phyloP scores from a whole-genome alignment of 2,113 vertebrate species.

The Sprattus sprattus region DNA sequence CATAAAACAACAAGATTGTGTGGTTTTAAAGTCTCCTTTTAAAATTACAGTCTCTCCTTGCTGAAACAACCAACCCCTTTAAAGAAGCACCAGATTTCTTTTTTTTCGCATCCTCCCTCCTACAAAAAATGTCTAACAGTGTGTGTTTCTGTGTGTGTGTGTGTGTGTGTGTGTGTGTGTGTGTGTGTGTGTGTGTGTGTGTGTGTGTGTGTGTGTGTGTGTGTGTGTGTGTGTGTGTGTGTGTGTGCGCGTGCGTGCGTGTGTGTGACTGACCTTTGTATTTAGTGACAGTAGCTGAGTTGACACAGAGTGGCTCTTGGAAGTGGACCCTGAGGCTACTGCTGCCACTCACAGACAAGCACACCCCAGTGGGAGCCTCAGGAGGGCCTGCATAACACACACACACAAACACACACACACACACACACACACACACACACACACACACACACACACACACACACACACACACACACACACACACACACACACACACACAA shows the following conservation, averaged over 20 bases:
- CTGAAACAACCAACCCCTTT: not conserved
- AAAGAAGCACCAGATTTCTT: not conserved
- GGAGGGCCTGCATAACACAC: conserved; percentile 72
- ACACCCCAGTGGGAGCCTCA: conserved; percentile 74
- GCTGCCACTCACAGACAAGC: conserved; percentile 81
- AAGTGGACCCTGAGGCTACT: conserved; percentile 80
- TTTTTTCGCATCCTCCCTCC: not conserved
- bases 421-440: not conserved
- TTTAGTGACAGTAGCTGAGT: conserved; percentile 85
- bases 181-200: too few species aligned
- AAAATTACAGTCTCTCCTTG: not conserved
- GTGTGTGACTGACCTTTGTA: conserved; percentile 79
- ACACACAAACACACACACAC: conserved; percentile 31
- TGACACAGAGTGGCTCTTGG: conserved; percentile 82
- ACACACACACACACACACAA: conserved; percentile 5
- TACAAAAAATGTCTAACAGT: not conserved
- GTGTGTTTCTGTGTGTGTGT: too few species aligned
- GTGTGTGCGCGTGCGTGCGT: not conserved
- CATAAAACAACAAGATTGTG: conserved; percentile 1
- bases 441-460: not conserved
- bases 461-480: not conserved
- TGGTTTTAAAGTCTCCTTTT: not conserved
- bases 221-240: not conserved
- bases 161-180: too few species aligned
- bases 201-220: not conserved